Base-by-base conservation (phyloP, 2,113 vertebrate genomes). In the Cathartes aura region DNA sequence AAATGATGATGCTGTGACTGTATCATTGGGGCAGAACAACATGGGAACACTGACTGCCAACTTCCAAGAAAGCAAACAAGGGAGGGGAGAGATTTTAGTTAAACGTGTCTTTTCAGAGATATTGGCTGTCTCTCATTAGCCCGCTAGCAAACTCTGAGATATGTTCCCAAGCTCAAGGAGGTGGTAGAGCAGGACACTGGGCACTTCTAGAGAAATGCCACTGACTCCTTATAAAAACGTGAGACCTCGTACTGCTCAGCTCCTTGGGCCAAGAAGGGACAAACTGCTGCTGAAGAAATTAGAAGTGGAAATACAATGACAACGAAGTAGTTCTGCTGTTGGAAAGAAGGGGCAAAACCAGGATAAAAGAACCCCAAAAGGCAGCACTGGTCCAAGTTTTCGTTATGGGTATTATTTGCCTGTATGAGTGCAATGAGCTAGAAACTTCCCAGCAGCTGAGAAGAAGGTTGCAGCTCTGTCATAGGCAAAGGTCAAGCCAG, bases 21-120 rank as follows among this genome's bases (percentile, higher is more conserved):
- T n/a, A 18, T 30, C 8, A 6, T 11, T 0, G 2, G 21, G 11
- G 6, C 43, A 76, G 30, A 56, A 13, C 53, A 19, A 12, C 5
- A 5, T 2, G 34, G 62, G n/a, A 71, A 32, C 15, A 14, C 72
- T 45, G 53, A 40, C 18, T 4, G 40, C 42, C 47, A 32, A 17
- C 8, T 58, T 70, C 47, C 23, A 84, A 63, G 43, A 26, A 59
- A 95, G 15, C 6, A 26, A 67, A 80, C 8, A 26, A 82, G 34
- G 47, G 7, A 38, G 16, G 30, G 43, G 34, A 68, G 29, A 87
- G 38, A 52, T n/a, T 87, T 79, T 80, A 59, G 20, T 72, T 90
- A 36, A 76, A 68, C 7, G 1, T 58, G 11, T 53, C 21, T 73
- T 90, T 72, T 59, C 53, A 70, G 47, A 70, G 59, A 13, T 29